Evolutionary conservation across 2,888 invertebrate genomes (phyloP).

Genomic region (Ceramica pisi): DNA sequence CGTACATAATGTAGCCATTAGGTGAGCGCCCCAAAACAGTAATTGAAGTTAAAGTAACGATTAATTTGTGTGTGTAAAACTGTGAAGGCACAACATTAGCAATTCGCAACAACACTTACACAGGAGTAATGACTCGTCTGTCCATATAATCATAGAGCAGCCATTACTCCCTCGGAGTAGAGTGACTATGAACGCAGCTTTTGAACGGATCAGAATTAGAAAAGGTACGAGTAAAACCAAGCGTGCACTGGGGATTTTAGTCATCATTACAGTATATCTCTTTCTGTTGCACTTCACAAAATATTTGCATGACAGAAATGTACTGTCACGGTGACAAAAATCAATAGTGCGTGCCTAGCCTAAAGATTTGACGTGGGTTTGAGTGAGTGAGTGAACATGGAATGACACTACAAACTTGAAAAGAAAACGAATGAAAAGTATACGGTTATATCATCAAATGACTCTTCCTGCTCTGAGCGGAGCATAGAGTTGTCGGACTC

Average conservation of each 20-base stretch:
- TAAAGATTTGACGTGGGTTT: neutral
- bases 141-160: slow-evolving; percentile 91
- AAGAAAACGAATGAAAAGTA: neutral
- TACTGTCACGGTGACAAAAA: too few species aligned
- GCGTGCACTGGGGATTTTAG: too few species aligned
- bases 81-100: slow-evolving; percentile 87
- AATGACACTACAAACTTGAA: neutral
- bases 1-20: slow-evolving; percentile 61
- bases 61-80: slow-evolving; percentile 88
- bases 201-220: slow-evolving; percentile 7
- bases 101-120: slow-evolving; percentile 90
- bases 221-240: too few species aligned
- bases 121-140: slow-evolving; percentile 90
- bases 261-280: too few species aligned
- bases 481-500: too few species aligned
- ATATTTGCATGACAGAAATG: too few species aligned
- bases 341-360: too few species aligned
- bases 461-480: too few species aligned
- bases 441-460: too few species aligned
- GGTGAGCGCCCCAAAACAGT: slow-evolving; percentile 72
- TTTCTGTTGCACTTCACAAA: too few species aligned
- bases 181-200: slow-evolving; percentile 66
- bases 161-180: slow-evolving; percentile 85
- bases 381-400: neutral
- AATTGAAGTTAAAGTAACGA: slow-evolving; percentile 82